Percentiles rank a stretch among this genome's conserved stretches.
phyloP scores from a whole-genome alignment of 35 echinoderm and acorn worm species.

The Lytechinus pictus region DNA sequence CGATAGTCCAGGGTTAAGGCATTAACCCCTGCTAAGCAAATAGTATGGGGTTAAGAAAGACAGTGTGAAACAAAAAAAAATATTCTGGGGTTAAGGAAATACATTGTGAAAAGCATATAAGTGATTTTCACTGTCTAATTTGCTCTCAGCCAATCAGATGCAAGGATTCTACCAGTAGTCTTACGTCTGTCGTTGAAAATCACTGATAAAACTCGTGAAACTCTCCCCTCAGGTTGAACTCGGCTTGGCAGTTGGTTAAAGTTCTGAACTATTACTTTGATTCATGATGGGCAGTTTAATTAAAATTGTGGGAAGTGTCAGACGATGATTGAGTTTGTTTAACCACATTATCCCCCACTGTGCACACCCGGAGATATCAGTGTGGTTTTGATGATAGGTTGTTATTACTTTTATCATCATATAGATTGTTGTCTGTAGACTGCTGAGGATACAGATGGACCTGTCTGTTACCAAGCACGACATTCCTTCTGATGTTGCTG shows the following conservation, averaged over 20 bases:
- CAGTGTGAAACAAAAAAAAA: no score
- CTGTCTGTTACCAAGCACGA: background rate
- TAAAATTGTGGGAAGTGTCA: background rate
- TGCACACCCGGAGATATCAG: background rate
- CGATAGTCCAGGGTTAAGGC: no score
- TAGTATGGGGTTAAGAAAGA: no score
- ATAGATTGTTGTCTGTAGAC: background rate
- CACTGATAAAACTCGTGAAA: no score
- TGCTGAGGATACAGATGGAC: background rate
- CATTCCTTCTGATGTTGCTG: background rate
- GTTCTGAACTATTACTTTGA: background rate
- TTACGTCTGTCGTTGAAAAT: no score
- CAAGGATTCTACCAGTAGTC: no score
- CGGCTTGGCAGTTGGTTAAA: background rate
- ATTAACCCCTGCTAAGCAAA: no score
- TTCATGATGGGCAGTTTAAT: slow-evolving; percentile 18
- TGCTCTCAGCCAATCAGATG: no score
- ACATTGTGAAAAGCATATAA: no score
- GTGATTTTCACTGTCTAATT: no score
- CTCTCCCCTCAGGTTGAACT: background rate
- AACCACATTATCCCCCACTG: background rate
- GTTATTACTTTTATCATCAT: background rate
- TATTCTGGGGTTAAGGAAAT: no score
- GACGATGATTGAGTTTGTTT: background rate
- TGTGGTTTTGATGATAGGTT: background rate